Evolutionary conservation across 2,113 vertebrate species (phyloP).

Genomic region (Hippopotamus amphibius): DNA sequence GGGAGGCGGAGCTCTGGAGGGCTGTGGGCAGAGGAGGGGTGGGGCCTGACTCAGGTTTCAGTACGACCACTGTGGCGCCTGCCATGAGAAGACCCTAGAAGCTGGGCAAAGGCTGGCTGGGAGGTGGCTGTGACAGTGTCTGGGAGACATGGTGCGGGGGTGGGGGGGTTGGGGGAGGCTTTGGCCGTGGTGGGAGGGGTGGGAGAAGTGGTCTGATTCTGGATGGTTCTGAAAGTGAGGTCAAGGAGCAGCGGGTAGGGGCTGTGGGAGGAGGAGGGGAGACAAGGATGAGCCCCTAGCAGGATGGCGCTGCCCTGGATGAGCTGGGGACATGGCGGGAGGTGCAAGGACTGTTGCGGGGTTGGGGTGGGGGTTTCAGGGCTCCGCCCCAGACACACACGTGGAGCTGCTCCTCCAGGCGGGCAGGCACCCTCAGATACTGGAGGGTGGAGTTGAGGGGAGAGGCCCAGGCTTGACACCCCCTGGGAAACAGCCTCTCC

Average conservation of each 20-base stretch:
- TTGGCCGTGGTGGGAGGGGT: rapidly evolving
- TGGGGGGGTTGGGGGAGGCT: not conserved
- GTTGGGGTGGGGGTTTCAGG: too few species aligned
- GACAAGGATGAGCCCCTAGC: not conserved
- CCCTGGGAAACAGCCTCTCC: not conserved
- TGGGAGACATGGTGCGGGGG: not conserved
- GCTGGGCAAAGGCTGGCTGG: not conserved
- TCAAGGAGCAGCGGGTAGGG: too few species aligned
- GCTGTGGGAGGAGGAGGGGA: rapidly evolving
- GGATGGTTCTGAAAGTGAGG: not conserved
- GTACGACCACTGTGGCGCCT: not conserved
- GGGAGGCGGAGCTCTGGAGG: not conserved
- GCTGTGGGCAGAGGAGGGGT: not conserved
- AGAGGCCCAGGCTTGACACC: not conserved
- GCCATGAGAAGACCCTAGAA: not conserved
- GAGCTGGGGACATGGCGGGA: not conserved
- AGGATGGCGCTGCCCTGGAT: not conserved
- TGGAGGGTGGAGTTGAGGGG: too few species aligned
- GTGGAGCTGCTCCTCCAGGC: too few species aligned
- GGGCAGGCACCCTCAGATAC: not conserved
- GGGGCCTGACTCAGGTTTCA: not conserved
- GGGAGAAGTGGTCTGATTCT: not conserved
- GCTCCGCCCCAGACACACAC: rapidly evolving
- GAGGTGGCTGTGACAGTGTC: not conserved
- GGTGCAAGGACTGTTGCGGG: not conserved